These are phyloP conservation scores for Enoplosus armatus DNA, from an alignment of 2,797 vertebrate species.

Conservation along the genomic window DNA sequence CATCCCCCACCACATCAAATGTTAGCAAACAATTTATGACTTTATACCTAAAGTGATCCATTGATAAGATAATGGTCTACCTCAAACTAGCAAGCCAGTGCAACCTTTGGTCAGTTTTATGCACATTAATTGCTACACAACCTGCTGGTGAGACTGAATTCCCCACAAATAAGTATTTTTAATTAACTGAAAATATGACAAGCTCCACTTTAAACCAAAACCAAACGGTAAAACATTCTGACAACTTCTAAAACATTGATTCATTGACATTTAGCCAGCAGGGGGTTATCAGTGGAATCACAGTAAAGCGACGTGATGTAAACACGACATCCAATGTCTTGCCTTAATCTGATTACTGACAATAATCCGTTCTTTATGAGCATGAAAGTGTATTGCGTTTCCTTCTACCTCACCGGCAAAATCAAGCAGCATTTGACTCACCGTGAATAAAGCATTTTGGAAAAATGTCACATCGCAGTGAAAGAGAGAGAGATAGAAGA, in stretches of 20 bases:
- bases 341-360: constrained; percentile 19
- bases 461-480: constrained; percentile 47
- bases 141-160: not conserved
- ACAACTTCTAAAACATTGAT: constrained; percentile 1
- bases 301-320: constrained; percentile 7
- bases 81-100: not conserved
- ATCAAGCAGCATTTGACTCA: constrained; percentile 29
- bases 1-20: not conserved
- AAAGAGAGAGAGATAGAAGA: constrained; percentile 15
- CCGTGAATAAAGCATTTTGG: constrained; percentile 25
- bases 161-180: not conserved
- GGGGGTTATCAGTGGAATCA: constrained; percentile 8
- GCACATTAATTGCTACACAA: not conserved
- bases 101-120: not conserved
- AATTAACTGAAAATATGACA: not conserved
- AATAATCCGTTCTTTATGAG: constrained; percentile 10
- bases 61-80: not conserved
- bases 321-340: constrained; percentile 13
- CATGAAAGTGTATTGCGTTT: not conserved
- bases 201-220: not conserved
- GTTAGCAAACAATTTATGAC: not conserved
- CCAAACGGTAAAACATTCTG: not conserved
- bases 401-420: constrained; percentile 3
- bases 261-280: constrained; percentile 20
- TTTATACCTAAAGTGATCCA: not conserved